Base-by-base conservation (phyloP, 2,888 invertebrate genomes). In the Cybosia mesomella region DNA sequence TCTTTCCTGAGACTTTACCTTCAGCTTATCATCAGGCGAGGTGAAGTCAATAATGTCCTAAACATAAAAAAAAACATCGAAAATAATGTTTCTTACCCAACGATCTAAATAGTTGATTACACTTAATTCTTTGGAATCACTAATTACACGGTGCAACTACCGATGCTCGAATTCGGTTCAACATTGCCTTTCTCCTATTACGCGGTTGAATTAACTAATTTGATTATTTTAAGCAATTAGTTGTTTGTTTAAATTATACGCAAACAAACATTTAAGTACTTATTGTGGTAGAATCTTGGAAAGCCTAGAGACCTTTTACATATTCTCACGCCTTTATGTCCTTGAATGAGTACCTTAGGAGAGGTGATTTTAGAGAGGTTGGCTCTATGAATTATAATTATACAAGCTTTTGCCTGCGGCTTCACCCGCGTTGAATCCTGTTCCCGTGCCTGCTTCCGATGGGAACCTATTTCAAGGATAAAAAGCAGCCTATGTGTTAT, bases 111-210 rank as follows among this genome's bases (percentile, higher is more conserved):
- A 58, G 63, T 63, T 32, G 65, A 66, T 75, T 70, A 61, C 68
- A 70, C 66, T 49, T 54, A 71, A 79, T 72, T 69, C 61, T 28
- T 68, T 67, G 3, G 53, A 63, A 72, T 64, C 66, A 67, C 60
- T 62, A 72, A 77, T 68, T 64, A 69, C 67, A 67, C 68, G 79
- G 21, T 39, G 18, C 4, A 65, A 28, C 21, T 54, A 62, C 36
- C 39, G 13, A 54, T 58, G 71, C 68, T 61, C 54, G 66, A 72
- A 76, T 77, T 74, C 54, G 64, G 68, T 69, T 68, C 61, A 59
- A 49, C 28, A 66, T 63, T 43, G 55, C 67, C 76, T 79, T 76
- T 70, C 68, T 66, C 64, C 58, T 69, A 67, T 79, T 69, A 69
- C 67, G 58, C 80, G 77, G 73, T 70, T 24, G 62, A 57, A 5